Evolutionary conservation across 2,113 vertebrate genomes (phyloP).

Genomic region (Melanerpes formicivorus): DNA sequence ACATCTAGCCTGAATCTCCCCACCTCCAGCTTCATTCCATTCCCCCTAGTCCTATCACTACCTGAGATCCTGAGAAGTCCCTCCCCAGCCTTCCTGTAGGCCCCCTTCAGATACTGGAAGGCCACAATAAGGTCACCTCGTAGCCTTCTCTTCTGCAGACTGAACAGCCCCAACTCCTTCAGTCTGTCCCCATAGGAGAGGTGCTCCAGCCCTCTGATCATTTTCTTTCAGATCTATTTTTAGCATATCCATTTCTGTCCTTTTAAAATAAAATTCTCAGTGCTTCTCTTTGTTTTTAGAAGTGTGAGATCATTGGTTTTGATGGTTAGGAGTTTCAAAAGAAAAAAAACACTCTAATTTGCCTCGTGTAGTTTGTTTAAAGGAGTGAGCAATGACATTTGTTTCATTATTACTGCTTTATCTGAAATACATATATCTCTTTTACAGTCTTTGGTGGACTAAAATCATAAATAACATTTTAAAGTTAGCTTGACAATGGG

Average conservation of each 20-base stretch:
- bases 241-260: not conserved
- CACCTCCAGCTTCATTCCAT: no score
- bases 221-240: constrained; percentile 9
- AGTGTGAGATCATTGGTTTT: constrained; percentile 37
- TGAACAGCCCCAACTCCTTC: no score
- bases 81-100: no score
- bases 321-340: constrained; percentile 12
- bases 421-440: not conserved
- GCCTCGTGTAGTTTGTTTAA: not conserved
- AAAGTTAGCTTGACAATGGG: not conserved
- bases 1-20: no score
- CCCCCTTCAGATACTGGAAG: no score
- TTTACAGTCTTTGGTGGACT: not conserved
- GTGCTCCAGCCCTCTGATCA: no score
- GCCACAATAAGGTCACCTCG: no score
- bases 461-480: constrained; percentile 6
- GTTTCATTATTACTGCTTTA: constrained; percentile 1
- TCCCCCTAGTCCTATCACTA: no score
- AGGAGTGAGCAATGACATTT: not conserved
- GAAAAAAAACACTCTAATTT: not conserved
- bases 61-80: no score
- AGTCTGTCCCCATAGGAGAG: no score
- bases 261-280: constrained; percentile 26
- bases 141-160: no score
- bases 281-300: constrained; percentile 27